Evolutionary conservation across 2,888 invertebrate genomes (phyloP).

Genomic region (Ectemnius lituratus): DNA sequence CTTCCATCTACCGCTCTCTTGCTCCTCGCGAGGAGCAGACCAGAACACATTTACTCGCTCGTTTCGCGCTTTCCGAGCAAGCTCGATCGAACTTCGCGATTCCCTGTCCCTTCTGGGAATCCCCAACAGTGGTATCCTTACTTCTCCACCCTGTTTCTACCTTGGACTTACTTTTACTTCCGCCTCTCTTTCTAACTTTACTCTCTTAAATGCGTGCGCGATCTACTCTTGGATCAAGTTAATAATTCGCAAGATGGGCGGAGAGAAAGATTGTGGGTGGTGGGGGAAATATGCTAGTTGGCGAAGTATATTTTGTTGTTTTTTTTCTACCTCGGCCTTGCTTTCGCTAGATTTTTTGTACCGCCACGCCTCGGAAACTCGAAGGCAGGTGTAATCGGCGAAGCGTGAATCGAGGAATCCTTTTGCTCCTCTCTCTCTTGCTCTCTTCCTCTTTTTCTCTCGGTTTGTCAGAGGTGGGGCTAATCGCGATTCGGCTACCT

Average conservation of each 20-base stretch:
- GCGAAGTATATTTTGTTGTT: slow-evolving; percentile 10
- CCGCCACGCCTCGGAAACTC: slow-evolving; percentile 13
- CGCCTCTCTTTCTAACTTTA: slow-evolving; percentile 5
- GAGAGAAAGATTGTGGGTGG: not conserved
- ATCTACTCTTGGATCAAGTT: not conserved
- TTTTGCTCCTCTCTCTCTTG: too few relatives aligned
- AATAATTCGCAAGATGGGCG: not conserved
- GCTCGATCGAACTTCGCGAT: not conserved
- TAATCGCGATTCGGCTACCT: slow-evolving; percentile 64
- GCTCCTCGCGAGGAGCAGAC: not conserved
- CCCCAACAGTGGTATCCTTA: not conserved
- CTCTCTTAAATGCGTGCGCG: not conserved
- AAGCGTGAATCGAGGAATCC: slow-evolving; percentile 60
- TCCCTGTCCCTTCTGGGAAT: not conserved
- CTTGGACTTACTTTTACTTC: not conserved
- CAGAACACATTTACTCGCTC: not conserved
- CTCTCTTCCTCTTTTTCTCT: not conserved
- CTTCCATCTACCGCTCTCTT: not conserved
- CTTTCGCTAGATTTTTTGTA: slow-evolving; percentile 28
- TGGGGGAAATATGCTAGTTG: not conserved
- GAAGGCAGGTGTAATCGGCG: slow-evolving; percentile 64
- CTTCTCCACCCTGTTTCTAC: too few relatives aligned
- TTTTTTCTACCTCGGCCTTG: slow-evolving; percentile 34
- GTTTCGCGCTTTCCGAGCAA: slow-evolving; percentile 3
- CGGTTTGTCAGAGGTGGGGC: slow-evolving; percentile 55